Percentiles rank a stretch among this genome's conserved stretches.
Evolutionary conservation across 2,888 invertebrate genomes (phyloP).

Genomic region (Xestia xanthographa): DNA sequence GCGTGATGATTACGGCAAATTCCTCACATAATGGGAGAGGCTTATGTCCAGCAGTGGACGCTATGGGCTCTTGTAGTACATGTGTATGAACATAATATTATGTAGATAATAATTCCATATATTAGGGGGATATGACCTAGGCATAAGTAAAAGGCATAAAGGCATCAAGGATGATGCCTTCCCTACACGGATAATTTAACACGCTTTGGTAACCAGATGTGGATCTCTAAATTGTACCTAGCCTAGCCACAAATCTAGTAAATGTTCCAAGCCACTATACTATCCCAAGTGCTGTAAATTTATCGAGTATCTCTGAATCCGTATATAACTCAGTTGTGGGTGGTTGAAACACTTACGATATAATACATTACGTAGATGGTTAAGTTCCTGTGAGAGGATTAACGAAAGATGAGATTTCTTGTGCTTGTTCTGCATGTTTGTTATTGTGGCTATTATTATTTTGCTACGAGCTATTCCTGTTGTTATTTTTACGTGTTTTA

Average conservation of each 20-base stretch:
- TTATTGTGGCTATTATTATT: too few relatives aligned
- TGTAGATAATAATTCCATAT: too few relatives aligned
- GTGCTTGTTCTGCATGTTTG: neutral
- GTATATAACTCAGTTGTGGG: neutral
- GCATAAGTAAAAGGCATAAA: too few relatives aligned
- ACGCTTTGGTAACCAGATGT: neutral
- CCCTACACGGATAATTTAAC: too few relatives aligned
- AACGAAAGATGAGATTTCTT: neutral
- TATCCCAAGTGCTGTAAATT: constrained; percentile 11
- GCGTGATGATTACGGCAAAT: too few relatives aligned
- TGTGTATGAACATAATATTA: too few relatives aligned
- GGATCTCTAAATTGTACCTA: neutral
- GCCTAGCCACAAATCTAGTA: neutral
- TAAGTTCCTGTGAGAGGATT: neutral
- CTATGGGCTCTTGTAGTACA: too few relatives aligned
- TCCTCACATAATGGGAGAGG: too few relatives aligned
- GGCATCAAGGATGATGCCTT: too few relatives aligned
- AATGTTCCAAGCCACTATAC: neutral
- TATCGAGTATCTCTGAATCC: constrained; percentile 8
- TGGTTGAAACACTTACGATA: neutral
- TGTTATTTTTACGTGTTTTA: neutral
- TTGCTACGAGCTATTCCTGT: too few relatives aligned
- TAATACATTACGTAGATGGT: constrained; percentile 3
- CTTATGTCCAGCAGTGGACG: too few relatives aligned
- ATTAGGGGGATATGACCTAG: too few relatives aligned